Conservation (phyloP, 35 echinoderm and acorn worm genomes). For the Anneissia japonica region DNA sequence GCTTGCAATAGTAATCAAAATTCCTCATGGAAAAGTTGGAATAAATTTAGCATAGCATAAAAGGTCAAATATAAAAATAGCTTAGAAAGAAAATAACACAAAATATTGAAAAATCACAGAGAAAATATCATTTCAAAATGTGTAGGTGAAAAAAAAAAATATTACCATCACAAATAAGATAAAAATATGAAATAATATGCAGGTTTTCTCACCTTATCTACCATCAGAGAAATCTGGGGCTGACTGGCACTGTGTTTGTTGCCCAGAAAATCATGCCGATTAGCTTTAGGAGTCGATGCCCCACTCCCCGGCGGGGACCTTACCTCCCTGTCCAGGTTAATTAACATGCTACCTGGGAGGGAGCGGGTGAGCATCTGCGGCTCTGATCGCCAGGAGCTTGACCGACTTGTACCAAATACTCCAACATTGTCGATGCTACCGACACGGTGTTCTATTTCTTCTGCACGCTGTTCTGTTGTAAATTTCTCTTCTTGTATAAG, state of each 20-base stretch:
- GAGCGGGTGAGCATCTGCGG: conserved; percentile 70
- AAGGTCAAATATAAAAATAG: neutral
- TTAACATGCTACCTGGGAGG: conserved; percentile 87
- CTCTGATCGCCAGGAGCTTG: conserved; percentile 69
- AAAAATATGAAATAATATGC: neutral
- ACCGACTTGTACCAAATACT: conserved; percentile 52
- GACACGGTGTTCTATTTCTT: conserved; percentile 86
- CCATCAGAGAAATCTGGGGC: conserved; percentile 76
- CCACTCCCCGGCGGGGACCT: conserved; percentile 77
- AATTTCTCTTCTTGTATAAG: conserved; percentile 97
- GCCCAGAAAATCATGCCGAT: conserved; percentile 30
- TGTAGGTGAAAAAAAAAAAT: neutral
- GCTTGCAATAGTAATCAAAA: neutral
- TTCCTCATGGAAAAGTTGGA: neutral
- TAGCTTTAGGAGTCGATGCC: conserved; percentile 64
- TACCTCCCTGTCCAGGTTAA: conserved; percentile 65
- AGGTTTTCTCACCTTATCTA: conserved; percentile 6
- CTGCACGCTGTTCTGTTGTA: conserved; percentile 78
- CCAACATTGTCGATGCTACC: conserved; percentile 97
- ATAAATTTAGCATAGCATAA: neutral
- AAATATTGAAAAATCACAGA: too few species aligned
- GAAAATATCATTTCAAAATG: too few species aligned
- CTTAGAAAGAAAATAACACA: too few species aligned
- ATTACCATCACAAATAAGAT: neutral
- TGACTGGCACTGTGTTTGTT: conserved; percentile 91